A percentile compares a stretch with the other conserved stretches of the same genome.
Conservation (phyloP, 2,888 invertebrate genomes). For the Rhaphigaster nebulosa region DNA sequence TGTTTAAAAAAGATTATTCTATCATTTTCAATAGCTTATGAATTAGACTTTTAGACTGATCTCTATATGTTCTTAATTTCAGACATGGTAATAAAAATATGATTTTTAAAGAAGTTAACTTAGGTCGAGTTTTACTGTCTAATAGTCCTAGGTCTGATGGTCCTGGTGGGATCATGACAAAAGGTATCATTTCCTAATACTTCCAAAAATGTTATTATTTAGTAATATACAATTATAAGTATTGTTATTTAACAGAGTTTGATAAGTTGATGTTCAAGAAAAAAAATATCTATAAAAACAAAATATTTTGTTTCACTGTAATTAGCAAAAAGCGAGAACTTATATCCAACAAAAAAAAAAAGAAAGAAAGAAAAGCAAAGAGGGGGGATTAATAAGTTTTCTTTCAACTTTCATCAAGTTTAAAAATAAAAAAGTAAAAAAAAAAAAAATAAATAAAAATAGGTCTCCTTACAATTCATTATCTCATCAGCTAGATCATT, state of each 20-base stretch:
- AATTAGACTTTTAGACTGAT: neutral
- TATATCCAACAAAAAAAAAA: neutral
- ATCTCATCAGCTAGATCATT: slow-evolving; percentile 44
- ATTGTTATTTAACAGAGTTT: neutral
- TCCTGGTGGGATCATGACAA: neutral
- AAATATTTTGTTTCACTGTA: neutral
- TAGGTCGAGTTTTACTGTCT: neutral
- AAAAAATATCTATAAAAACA: too few relatives aligned
- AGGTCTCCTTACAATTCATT: slow-evolving; percentile 44
- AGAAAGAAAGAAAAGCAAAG: neutral
- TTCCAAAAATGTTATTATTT: neutral
- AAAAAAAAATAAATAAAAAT: slow-evolving; percentile 3
- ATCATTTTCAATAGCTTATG: too few relatives aligned
- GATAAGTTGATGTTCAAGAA: neutral
- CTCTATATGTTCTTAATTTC: neutral
- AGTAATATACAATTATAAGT: neutral
- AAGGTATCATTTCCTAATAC: neutral
- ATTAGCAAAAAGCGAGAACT: neutral
- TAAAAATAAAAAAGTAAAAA: neutral
- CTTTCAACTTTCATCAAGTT: neutral
- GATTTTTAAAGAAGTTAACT: neutral
- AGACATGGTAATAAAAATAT: too few relatives aligned
- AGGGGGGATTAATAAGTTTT: neutral
- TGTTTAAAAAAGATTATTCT: neutral
- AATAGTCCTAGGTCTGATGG: neutral